Percentiles rank a stretch among this genome's conserved stretches.
phyloP scores from a whole-genome alignment of 2,113 vertebrate species.

The Hiodon tergisus region DNA sequence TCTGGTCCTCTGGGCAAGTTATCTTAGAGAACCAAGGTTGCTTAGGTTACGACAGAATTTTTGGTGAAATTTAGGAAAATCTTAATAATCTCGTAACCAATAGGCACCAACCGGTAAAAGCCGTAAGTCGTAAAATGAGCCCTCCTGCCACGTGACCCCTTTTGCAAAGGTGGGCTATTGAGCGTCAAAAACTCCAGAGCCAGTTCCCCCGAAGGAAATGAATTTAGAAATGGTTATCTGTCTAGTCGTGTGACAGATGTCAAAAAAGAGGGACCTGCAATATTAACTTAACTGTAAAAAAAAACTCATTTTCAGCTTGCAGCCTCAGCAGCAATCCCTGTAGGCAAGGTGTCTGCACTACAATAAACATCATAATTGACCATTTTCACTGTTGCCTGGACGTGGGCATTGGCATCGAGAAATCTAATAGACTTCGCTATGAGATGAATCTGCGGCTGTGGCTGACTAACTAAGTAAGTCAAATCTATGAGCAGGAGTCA shows the following conservation, averaged over 20 bases:
- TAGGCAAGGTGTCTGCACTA: slow-evolving; percentile 38
- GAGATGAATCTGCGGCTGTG: slow-evolving; percentile 11
- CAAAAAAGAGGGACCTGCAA: slow-evolving; percentile 41
- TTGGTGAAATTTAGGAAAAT: neutral
- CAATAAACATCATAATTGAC: slow-evolving; percentile 60
- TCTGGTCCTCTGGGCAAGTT: neutral
- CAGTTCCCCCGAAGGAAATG: slow-evolving; percentile 43
- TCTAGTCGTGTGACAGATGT: slow-evolving; percentile 50
- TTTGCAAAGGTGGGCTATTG: slow-evolving; percentile 1
- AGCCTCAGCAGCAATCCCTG: slow-evolving; percentile 26
- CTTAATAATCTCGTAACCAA: neutral
- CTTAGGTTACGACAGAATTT: no score
- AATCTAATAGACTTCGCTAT: slow-evolving; percentile 44
- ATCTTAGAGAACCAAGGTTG: no score
- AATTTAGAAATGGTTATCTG: slow-evolving; percentile 49
- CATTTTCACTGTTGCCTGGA: slow-evolving; percentile 51
- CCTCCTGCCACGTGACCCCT: neutral
- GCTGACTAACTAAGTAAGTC: neutral
- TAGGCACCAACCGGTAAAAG: neutral
- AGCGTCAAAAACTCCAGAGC: neutral
- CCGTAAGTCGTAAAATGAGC: neutral
- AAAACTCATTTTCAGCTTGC: slow-evolving; percentile 1
- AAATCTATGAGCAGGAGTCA: neutral
- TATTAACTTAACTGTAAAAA: slow-evolving; percentile 42
- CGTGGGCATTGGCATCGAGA: slow-evolving; percentile 43